A percentile compares a stretch with the other conserved stretches of the same genome.
These are phyloP conservation scores for Cheirogaleus major DNA, from an alignment of 2,797 vertebrate species.

Conservation along the genomic window DNA sequence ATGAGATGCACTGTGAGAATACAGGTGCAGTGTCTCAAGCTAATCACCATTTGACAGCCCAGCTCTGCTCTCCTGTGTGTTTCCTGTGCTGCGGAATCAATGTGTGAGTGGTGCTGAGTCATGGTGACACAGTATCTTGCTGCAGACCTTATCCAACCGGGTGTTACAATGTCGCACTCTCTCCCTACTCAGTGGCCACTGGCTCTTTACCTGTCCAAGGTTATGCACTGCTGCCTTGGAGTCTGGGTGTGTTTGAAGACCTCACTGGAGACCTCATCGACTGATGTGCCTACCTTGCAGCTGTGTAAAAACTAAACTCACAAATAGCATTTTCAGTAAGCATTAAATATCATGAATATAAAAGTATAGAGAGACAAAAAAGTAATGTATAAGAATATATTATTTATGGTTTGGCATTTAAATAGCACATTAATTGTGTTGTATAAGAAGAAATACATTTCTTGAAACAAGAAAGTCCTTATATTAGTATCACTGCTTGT, in stretches of 20 bases:
- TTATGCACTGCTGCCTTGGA: not conserved
- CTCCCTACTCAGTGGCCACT: not conserved
- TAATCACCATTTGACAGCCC: not conserved
- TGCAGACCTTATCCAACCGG: not conserved
- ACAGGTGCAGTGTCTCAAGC: not conserved
- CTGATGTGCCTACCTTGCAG: not conserved
- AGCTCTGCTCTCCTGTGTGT: not conserved
- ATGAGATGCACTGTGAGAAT: not conserved
- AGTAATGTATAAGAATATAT: not conserved
- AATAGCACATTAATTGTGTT: not conserved
- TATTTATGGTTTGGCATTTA: not conserved
- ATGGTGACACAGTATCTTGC: not conserved
- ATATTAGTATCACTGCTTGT: not conserved
- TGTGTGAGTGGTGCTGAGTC: conserved; percentile 41
- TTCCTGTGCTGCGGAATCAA: not conserved
- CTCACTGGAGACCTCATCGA: not conserved
- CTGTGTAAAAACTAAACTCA: not conserved
- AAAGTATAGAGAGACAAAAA: not conserved
- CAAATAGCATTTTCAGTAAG: not conserved
- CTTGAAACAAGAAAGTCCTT: not conserved
- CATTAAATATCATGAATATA: not conserved
- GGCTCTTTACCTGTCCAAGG: conserved; percentile 12
- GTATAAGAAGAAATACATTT: not conserved
- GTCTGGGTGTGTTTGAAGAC: not conserved
- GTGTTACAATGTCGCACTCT: not conserved